Conservation (phyloP, 1,140 invertebrate species). For the Vollenhovia emeryi region DNA sequence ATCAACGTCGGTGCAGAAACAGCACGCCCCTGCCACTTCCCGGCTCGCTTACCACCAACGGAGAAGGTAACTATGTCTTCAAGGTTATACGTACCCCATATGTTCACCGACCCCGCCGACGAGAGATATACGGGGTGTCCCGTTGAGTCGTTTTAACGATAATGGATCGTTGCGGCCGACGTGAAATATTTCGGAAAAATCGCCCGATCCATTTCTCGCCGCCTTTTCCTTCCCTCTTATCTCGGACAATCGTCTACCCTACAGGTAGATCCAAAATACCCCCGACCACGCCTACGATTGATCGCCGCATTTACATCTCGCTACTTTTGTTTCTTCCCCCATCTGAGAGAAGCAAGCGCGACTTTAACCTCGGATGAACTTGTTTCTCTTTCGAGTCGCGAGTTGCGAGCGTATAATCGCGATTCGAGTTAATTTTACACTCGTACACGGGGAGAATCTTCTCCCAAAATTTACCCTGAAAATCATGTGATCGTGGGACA, state of each 20-base stretch:
- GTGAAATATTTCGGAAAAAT: background rate
- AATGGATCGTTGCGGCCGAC: background rate
- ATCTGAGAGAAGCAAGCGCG: background rate
- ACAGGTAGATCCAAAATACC: conserved; percentile 34
- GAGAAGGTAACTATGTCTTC: conserved; percentile 88
- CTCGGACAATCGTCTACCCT: conserved; percentile 22
- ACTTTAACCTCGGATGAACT: background rate
- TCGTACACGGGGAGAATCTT: too few species aligned
- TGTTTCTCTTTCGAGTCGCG: background rate
- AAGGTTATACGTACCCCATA: conserved; percentile 66
- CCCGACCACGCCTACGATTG: conserved; percentile 58
- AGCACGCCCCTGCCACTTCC: conserved; percentile 87
- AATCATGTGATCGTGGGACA: too few species aligned
- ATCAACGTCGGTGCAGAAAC: conserved; percentile 82
- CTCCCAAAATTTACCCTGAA: too few species aligned
- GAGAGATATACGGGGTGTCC: conserved; percentile 41
- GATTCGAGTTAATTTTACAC: background rate
- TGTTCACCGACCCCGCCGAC: conserved; percentile 15
- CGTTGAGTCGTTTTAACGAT: conserved; percentile 15
- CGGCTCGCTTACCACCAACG: conserved; percentile 90
- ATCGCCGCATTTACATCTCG: conserved; percentile 57
- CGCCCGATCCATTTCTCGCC: background rate
- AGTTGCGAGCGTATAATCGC: background rate
- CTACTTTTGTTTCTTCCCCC: background rate
- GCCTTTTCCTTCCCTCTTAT: background rate